A percentile compares a stretch with the other conserved stretches of the same genome.
phyloP scores from a whole-genome alignment of 2,888 invertebrate genomes.

The Amorpha juglandis region DNA sequence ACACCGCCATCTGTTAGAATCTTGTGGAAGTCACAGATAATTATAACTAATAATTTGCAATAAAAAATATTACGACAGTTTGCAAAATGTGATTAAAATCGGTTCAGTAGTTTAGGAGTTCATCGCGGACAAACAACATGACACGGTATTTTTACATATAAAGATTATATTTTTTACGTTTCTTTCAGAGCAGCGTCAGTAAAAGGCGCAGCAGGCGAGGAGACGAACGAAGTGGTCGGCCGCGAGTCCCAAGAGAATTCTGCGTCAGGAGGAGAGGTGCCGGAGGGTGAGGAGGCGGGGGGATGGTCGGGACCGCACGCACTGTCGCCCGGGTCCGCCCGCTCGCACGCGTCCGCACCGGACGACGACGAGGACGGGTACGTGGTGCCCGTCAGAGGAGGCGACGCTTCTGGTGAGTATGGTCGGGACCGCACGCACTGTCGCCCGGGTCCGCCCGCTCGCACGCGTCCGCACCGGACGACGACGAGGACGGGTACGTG shows the following conservation, averaged over 20 bases:
- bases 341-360: constrained; percentile 45
- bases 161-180: constrained; percentile 3
- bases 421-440: constrained; percentile 71
- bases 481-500: constrained; percentile 58
- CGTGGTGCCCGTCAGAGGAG: constrained; percentile 60
- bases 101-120: too few species aligned
- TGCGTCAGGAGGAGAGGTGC: constrained; percentile 38
- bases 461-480: constrained; percentile 54
- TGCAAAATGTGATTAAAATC: too few species aligned
- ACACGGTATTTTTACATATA: too few species aligned
- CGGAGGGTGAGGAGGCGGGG: constrained; percentile 37
- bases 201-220: constrained; percentile 55
- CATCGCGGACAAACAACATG: too few species aligned
- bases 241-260: constrained; percentile 40
- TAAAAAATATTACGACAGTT: too few species aligned
- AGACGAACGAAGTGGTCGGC: constrained; percentile 40
- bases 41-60: too few species aligned
- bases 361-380: constrained; percentile 61
- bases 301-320: constrained; percentile 71
- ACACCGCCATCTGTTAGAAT: too few species aligned
- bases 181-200: constrained; percentile 69
- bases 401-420: constrained; percentile 49
- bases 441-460: constrained; percentile 57
- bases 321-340: constrained; percentile 62
- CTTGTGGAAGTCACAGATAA: too few species aligned